Evolutionary conservation across 2,888 invertebrate species (phyloP).

Genomic region (Isotomurus palustris): DNA sequence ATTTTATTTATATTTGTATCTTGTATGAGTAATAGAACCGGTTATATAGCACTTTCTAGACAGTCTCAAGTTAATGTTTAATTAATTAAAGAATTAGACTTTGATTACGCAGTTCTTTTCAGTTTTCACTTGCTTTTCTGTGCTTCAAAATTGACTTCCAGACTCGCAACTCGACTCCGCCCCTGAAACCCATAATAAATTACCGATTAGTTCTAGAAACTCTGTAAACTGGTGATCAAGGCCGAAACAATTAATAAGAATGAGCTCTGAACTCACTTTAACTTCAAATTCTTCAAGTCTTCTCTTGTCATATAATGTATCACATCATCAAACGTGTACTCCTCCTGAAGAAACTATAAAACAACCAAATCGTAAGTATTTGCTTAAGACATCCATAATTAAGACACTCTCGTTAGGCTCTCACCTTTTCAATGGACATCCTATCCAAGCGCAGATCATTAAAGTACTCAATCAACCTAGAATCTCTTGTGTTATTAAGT

Average conservation of each 20-base stretch:
- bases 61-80: too few relatives aligned
- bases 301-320: conserved; percentile 72
- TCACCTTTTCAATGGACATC: conserved; percentile 60
- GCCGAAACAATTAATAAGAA: too few relatives aligned
- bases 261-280: conserved; percentile 59
- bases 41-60: too few relatives aligned
- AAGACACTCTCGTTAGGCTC: too few relatives aligned
- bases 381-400: background rate
- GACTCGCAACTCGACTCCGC: conserved; percentile 75
- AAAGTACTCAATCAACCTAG: conserved; percentile 67
- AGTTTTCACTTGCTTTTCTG: conserved; percentile 46
- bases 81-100: too few relatives aligned
- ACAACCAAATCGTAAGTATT: conserved; percentile 13
- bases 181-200: conserved; percentile 54
- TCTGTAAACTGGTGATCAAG: background rate
- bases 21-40: too few relatives aligned
- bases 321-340: conserved; percentile 74
- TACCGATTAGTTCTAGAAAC: conserved; percentile 2
- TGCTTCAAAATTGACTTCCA: conserved; percentile 73
- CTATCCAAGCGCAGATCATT: conserved; percentile 64
- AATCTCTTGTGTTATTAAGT: conserved; percentile 50
- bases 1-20: too few relatives aligned
- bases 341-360: conserved; percentile 62
- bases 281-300: conserved; percentile 71
- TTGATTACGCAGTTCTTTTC: too few relatives aligned